Evolutionary conservation across 1,140 invertebrate genomes (phyloP).

Genomic region (Semibalanus balanoides): DNA sequence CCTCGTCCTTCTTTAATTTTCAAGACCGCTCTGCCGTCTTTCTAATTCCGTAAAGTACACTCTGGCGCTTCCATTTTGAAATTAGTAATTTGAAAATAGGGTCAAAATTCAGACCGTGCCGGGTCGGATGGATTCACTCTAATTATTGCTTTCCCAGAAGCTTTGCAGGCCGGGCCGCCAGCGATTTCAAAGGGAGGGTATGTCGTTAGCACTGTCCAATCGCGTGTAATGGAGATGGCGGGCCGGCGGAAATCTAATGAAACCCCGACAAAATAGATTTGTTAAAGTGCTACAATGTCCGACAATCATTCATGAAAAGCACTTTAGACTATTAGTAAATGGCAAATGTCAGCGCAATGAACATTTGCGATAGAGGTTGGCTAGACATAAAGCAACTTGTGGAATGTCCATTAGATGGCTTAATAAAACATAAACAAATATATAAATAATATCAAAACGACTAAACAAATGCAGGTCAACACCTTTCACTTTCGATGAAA

Average conservation of each 20-base stretch:
- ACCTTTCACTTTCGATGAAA: too few relatives aligned
- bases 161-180: background rate
- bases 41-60: slow-evolving; percentile 1
- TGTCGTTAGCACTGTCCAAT: background rate
- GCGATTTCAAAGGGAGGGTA: background rate
- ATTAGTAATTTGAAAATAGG: background rate
- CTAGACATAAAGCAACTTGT: too few relatives aligned
- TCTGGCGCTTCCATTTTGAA: background rate
- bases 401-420: too few relatives aligned
- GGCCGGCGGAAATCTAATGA: background rate
- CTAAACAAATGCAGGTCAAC: too few relatives aligned
- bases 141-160: background rate
- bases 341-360: background rate
- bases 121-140: background rate
- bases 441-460: too few relatives aligned
- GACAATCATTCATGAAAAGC: background rate
- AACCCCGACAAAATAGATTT: background rate
- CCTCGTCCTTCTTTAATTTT: background rate
- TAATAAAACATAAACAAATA: too few relatives aligned
- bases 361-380: too few relatives aligned
- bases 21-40: background rate
- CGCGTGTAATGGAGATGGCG: background rate
- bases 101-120: background rate
- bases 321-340: background rate
- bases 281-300: background rate